Conservation (phyloP, 2,797 vertebrate genomes). For the Chelonia mydas region DNA sequence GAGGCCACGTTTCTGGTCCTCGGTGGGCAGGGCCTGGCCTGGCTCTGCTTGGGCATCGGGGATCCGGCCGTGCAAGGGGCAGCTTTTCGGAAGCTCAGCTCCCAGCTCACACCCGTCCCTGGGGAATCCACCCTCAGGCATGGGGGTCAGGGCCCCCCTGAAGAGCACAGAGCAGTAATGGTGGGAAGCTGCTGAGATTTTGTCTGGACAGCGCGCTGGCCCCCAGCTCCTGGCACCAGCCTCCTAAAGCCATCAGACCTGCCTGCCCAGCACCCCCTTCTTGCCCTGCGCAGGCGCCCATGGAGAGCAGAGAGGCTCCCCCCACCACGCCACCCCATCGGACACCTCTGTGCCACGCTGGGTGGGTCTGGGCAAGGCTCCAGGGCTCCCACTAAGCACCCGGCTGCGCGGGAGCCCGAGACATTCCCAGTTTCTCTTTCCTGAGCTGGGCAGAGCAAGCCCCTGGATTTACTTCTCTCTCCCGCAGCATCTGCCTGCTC, state of each 20-base stretch:
- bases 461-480: background rate
- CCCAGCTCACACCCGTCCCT: no score
- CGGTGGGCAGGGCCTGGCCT: background rate
- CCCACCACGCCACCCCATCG: rapidly evolving
- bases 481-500: background rate
- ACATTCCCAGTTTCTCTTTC: background rate
- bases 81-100: no score
- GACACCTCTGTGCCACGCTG: background rate
- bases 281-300: background rate
- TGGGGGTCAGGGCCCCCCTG: no score
- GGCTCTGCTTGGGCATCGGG: background rate
- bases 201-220: background rate
- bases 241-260: background rate
- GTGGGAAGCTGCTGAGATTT: background rate
- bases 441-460: background rate
- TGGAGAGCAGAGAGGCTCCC: background rate
- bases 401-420: no score
- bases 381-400: no score
- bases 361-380: background rate
- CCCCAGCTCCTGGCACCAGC: background rate
- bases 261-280: background rate
- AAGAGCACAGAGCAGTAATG: no score
- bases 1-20: background rate
- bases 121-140: no score
- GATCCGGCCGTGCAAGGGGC: no score